A percentile compares a stretch with the other conserved stretches of the same genome.
Conservation (phyloP, 2,888 invertebrate genomes). For the Ormyrus nitidulus region DNA sequence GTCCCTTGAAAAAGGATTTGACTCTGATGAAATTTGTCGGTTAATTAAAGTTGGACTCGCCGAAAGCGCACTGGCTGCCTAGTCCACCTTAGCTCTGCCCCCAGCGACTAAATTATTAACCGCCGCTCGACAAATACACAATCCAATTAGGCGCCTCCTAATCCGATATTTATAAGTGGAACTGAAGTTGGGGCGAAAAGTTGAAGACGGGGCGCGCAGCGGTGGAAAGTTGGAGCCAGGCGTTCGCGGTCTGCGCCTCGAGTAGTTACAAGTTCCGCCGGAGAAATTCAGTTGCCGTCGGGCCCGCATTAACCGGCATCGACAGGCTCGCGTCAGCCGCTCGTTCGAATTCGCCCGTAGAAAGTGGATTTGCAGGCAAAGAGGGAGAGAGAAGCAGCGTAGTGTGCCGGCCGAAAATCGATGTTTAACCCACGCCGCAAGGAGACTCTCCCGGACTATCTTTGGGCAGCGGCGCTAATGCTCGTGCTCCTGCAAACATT, state of each 20-base stretch:
- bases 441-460: neutral
- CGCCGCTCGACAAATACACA: slow-evolving; percentile 5
- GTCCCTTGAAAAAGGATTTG: no score
- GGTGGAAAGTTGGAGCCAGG: neutral
- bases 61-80: no score
- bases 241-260: neutral
- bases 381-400: neutral
- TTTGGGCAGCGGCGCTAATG: neutral
- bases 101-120: neutral
- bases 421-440: neutral
- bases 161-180: slow-evolving; percentile 32
- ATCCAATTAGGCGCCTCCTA: slow-evolving; percentile 11
- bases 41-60: no score
- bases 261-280: slow-evolving; percentile 25
- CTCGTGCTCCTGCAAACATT: slow-evolving; percentile 18
- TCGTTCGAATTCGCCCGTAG: neutral
- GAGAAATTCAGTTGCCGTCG: slow-evolving; percentile 31
- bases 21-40: no score
- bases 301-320: slow-evolving; percentile 31
- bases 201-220: slow-evolving; percentile 1
- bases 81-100: no score
- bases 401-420: neutral
- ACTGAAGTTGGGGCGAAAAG: slow-evolving; percentile 26
- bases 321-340: slow-evolving; percentile 9
- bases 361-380: slow-evolving; percentile 6